Evolutionary conservation across 1,140 invertebrate genomes (phyloP).

Genomic region (Saccostrea glomerata): DNA sequence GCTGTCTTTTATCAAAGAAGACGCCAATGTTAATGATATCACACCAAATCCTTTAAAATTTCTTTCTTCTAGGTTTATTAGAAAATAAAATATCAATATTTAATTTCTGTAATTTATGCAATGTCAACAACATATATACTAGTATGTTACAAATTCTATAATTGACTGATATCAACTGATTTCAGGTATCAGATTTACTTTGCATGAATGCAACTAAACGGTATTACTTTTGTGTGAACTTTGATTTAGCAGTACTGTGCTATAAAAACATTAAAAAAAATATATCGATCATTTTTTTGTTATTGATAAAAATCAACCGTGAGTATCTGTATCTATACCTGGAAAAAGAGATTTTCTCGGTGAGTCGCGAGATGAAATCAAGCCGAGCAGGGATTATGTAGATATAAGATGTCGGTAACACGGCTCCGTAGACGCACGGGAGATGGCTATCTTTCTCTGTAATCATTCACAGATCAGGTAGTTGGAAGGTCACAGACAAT

Average conservation of each 20-base stretch:
- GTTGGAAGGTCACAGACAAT: not conserved
- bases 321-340: conserved; percentile 8
- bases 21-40: too few relatives aligned
- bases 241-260: not conserved
- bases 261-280: not conserved
- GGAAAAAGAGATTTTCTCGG: conserved; percentile 26
- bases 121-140: too few relatives aligned
- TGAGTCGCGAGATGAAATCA: conserved; percentile 9
- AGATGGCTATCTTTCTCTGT: not conserved
- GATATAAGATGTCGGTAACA: not conserved
- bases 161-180: not conserved
- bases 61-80: too few relatives aligned
- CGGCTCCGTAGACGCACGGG: not conserved
- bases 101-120: too few relatives aligned
- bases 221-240: not conserved
- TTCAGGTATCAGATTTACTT: not conserved
- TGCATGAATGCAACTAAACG: not conserved
- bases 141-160: too few relatives aligned
- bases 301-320: not conserved
- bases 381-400: not conserved
- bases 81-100: too few relatives aligned
- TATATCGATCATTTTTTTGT: too few relatives aligned
- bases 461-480: not conserved
- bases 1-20: too few relatives aligned
- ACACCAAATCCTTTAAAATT: too few relatives aligned